These are phyloP conservation scores for Brachirus orientalis DNA, from an alignment of 2,113 vertebrate species.

Conservation along the genomic window DNA sequence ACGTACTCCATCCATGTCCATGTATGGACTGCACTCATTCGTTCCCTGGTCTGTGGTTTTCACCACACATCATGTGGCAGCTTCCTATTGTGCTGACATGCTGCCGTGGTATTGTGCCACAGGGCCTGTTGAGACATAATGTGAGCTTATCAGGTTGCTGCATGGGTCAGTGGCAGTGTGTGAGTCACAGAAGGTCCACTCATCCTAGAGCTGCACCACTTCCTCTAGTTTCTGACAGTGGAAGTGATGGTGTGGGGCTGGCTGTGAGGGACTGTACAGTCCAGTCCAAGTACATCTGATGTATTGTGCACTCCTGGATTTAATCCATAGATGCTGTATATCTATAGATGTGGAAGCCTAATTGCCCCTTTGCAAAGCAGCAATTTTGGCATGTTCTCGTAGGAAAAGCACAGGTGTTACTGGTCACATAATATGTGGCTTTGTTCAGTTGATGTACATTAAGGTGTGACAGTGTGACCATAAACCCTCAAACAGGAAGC, in stretches of 20 bases:
- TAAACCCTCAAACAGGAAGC: no score
- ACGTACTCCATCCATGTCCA: slow-evolving; percentile 45
- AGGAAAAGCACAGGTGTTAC: no score
- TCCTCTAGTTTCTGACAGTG: no score
- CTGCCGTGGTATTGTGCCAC: slow-evolving; percentile 61
- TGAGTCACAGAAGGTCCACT: slow-evolving; percentile 70
- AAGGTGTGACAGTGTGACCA: no score
- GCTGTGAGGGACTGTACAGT: no score
- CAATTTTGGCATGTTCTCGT: no score
- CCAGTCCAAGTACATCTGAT: no score
- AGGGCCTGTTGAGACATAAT: slow-evolving; percentile 70
- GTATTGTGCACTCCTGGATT: background rate
- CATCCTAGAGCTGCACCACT: slow-evolving; percentile 51
- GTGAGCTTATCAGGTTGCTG: slow-evolving; percentile 74
- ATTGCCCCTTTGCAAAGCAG: no score
- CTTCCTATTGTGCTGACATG: slow-evolving; percentile 61
- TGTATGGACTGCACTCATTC: slow-evolving; percentile 50
- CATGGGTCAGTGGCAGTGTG: slow-evolving; percentile 72
- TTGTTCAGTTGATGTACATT: no score
- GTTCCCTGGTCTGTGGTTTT: slow-evolving; percentile 42
- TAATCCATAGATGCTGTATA: background rate
- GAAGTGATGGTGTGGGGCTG: background rate
- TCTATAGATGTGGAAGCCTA: no score
- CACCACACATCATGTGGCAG: slow-evolving; percentile 54
- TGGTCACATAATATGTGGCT: no score